A percentile compares a stretch with the other conserved stretches of the same genome.
Evolutionary conservation across 1,140 invertebrate genomes (phyloP).

Genomic region (Drosophila kurseongensis): DNA sequence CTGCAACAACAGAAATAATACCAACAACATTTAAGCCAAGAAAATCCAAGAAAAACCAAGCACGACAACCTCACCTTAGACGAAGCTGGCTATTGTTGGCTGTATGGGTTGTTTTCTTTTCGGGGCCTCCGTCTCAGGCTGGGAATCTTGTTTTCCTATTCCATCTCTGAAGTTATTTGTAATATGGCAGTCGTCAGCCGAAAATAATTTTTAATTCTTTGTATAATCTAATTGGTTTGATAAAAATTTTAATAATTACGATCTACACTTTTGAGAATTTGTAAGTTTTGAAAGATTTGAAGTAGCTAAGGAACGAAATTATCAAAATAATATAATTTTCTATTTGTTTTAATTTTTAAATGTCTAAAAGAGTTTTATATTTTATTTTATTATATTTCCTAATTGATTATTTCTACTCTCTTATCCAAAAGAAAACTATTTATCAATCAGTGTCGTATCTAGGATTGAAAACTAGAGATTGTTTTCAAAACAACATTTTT

Average conservation of each 20-base stretch:
- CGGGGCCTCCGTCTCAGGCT: slow-evolving; percentile 3
- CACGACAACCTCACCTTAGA: slow-evolving; percentile 50
- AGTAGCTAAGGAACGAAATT: no score
- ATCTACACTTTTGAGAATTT: no score
- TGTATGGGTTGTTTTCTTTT: slow-evolving; percentile 39
- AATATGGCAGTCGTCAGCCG: slow-evolving; percentile 7
- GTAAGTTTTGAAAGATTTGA: no score
- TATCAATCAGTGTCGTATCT: no score
- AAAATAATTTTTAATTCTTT: slow-evolving; percentile 4
- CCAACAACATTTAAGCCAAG: slow-evolving; percentile 30
- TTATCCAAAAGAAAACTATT: no score
- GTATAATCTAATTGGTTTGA: neutral
- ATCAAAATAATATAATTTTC: no score
- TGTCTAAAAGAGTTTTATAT: no score
- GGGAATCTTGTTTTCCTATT: slow-evolving; percentile 37
- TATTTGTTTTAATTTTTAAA: no score
- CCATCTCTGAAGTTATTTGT: neutral
- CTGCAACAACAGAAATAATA: slow-evolving; percentile 11
- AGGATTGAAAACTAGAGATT: no score
- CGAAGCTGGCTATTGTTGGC: slow-evolving; percentile 42
- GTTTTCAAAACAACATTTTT: no score
- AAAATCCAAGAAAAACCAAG: slow-evolving; percentile 30
- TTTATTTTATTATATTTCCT: no score
- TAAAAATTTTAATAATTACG: neutral
- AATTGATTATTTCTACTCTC: no score